Evolutionary conservation across 2,113 vertebrate species (phyloP), one percentile per base, ranked within the genome.

Genomic region (Cheirogaleus medius): DNA sequence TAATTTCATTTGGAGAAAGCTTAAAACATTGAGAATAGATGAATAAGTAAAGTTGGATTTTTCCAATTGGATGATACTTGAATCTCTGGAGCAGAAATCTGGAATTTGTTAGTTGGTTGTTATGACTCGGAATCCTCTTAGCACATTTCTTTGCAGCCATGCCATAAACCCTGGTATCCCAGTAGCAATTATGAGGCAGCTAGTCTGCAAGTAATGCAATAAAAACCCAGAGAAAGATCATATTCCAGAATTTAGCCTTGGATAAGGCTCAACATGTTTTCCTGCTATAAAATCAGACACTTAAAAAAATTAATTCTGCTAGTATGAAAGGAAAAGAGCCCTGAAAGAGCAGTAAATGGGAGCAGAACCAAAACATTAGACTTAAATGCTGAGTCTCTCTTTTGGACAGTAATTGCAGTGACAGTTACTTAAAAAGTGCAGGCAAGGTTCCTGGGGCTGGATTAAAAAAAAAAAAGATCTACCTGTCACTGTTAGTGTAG

Each of bases 141-240:
- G 60, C 37, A 54, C 32, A 17, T 91, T 73, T 96, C 60, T 95
- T 68, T 77, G 71, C 66, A 93, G 32, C 37, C 3, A 12, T 74
- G 32, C 44, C 18, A 3, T 69, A 89, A 81, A 87, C 14, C 42
- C 37, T 60, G 63, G 34, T 92, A 64, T 91, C 63, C 77, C 27
- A n/a, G 74, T 78, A 95, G 93, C 93, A 95, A 47, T 96, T 83
- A 64, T 95, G 91, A 92, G 56, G 42, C 58, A 73, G 84, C 82
- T 86, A 92, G 81, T 89, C 74, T 97, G 87, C 66, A 77, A 77
- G 73, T 58, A 77, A 91, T 89, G 49, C 54, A 74, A 77, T 84
- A 96, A 52, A 97, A 97, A 92, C 85, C 74, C 86, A 93, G 90
- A 97, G 86, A 44, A 81, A 44, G 32, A 92, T 94, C 47, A 3